Evolutionary conservation across 64 coral and sea anemone genomes (phyloP), one percentile per base, ranked within the genome.

Genomic region (Cladopsammia gracilis): DNA sequence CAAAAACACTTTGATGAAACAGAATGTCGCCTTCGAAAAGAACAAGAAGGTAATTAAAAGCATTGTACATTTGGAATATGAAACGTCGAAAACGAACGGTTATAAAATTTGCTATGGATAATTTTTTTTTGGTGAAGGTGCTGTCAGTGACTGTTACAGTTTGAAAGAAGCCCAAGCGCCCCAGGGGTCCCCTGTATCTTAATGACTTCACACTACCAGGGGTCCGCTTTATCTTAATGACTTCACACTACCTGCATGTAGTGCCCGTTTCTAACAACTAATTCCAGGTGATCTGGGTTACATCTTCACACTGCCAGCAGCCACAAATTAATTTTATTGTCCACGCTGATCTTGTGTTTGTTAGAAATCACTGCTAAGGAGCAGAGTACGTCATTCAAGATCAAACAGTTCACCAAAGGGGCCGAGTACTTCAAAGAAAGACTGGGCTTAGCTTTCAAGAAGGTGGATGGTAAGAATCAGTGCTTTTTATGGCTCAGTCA

Each of bases 361-460:
- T 42, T 49, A 98, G 96, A 98, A 68, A 62, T 98, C 3, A 25
- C 61, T 60, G 46, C 82, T 68, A 98, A 88, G 57, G 96, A 94
- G 46, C 86, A 98, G 13, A 66, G 70, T 47, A 87, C 82, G 42
- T 79, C 86, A 22, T 78, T 87, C 87, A 98, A 98, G 54, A 88
- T 90, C 3, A 88, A 94, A 47, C 96, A 98, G 48, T 98, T 81
- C 47, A 85, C 66, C 11, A 98, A 98, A 75, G 96, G 96, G 22
- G 75, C 88, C 15, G 68, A 98, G 48, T 91, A 76, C 87, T 98
- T 98, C 60, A 78, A 80, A 76, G 89, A 98, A 61, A 94, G 88
- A 60, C 92, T 98, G 78, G 96, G 92, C 10, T 73, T 98, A 10
- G 48, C 67, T 46, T 98, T 94, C n/a, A 98, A 98, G 53, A 98